These are phyloP conservation scores for Julus scanicus DNA, from an alignment of 2,888 invertebrate species.

Conservation along the genomic window DNA sequence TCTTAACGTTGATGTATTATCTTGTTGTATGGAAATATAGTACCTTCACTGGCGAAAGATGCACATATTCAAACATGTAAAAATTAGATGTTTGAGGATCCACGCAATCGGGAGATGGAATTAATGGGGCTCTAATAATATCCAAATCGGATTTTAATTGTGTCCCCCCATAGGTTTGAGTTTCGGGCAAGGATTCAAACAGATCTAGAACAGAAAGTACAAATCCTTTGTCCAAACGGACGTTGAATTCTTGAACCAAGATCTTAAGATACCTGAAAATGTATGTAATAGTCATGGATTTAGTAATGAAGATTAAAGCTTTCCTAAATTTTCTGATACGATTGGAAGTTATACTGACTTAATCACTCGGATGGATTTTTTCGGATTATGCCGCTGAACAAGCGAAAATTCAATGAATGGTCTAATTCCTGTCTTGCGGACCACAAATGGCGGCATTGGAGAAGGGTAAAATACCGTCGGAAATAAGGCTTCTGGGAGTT, in stretches of 20 bases:
- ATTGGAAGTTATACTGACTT: constrained; percentile 63
- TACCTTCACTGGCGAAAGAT: constrained; percentile 66
- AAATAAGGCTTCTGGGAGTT: constrained; percentile 76
- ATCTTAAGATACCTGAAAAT: constrained; percentile 71
- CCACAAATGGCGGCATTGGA: constrained; percentile 68
- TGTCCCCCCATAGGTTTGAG: neutral
- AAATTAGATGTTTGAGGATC: constrained; percentile 61
- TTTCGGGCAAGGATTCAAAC: constrained; percentile 69
- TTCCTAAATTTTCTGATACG: neutral
- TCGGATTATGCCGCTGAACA: constrained; percentile 64
- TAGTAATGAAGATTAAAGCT: neutral
- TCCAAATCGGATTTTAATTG: constrained; percentile 40
- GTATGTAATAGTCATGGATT: too few species aligned
- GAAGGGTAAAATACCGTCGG: constrained; percentile 76
- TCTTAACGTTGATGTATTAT: too few species aligned
- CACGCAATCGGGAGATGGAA: constrained; percentile 55
- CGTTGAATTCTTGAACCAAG: constrained; percentile 74
- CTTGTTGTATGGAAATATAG: too few species aligned
- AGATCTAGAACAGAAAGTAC: constrained; percentile 74
- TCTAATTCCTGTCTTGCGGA: constrained; percentile 70
- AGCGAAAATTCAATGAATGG: constrained; percentile 71
- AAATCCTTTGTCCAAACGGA: constrained; percentile 78
- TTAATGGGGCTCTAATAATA: constrained; percentile 23
- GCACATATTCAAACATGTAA: constrained; percentile 66
- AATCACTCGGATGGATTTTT: constrained; percentile 65